Evolutionary conservation across 1,140 invertebrate species (phyloP).

Genomic region (Patella vulgata): DNA sequence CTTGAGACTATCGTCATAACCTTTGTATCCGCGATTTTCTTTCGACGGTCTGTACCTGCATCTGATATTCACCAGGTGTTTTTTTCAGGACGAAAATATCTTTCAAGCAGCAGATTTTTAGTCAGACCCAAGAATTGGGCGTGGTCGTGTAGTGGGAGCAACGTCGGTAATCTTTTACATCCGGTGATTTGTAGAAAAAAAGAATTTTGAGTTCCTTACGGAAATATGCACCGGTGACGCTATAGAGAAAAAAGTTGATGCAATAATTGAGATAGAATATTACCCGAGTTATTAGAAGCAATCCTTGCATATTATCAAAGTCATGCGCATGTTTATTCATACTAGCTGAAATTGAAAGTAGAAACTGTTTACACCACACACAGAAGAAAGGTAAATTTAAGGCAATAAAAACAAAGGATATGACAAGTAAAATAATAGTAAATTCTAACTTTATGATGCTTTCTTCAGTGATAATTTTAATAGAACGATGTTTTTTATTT

Average conservation of each 20-base stretch:
- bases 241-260: constrained; percentile 62
- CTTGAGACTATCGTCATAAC: no score
- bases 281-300: constrained; percentile 46
- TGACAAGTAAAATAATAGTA: constrained; percentile 46
- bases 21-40: no score
- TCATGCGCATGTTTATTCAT: background rate
- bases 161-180: no score
- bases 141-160: no score
- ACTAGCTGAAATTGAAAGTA: constrained; percentile 10
- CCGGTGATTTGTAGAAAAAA: constrained; percentile 27
- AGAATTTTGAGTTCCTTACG: constrained; percentile 36
- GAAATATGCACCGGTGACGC: constrained; percentile 56
- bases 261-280: constrained; percentile 62
- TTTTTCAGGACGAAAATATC: no score
- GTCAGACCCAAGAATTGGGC: no score
- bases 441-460: constrained; percentile 56
- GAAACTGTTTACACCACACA: constrained; percentile 48
- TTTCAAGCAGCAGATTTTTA: no score
- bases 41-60: no score
- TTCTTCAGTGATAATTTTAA: constrained; percentile 45
- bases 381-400: constrained; percentile 50
- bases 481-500: no score
- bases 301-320: constrained; percentile 20
- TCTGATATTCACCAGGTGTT: no score
- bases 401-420: constrained; percentile 49